These are phyloP conservation scores for Seladonia tumulorum DNA, from an alignment of 2,888 invertebrate genomes.

Conservation along the genomic window DNA sequence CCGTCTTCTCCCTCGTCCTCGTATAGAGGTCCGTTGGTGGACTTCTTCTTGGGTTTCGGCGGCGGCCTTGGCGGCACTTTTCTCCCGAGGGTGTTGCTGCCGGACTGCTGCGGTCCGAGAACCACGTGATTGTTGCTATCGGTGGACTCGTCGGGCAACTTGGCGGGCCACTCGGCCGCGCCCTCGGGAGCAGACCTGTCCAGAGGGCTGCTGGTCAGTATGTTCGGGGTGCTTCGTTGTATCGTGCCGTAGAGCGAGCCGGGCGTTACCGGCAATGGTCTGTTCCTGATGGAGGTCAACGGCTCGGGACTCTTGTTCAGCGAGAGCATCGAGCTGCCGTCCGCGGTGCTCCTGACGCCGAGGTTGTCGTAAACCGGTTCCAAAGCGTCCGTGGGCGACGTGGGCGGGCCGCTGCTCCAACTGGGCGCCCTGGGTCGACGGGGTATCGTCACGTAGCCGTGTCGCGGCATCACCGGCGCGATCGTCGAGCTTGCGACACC, in stretches of 20 bases:
- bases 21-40: constrained; percentile 91
- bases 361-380: constrained; percentile 95
- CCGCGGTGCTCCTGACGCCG: constrained; percentile 93
- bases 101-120: constrained; percentile 77
- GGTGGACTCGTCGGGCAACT: constrained; percentile 85
- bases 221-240: constrained; percentile 78
- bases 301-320: constrained; percentile 89
- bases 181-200: constrained; percentile 83
- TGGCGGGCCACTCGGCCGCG: constrained; percentile 84
- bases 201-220: constrained; percentile 74
- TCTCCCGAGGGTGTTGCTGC: constrained; percentile 85
- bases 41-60: constrained; percentile 92
- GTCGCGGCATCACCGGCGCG: constrained; percentile 89
- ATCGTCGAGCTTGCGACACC: constrained; percentile 84
- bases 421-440: constrained; percentile 93
- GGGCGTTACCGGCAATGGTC: constrained; percentile 89
- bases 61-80: constrained; percentile 94
- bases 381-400: constrained; percentile 83
- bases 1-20: constrained; percentile 96
- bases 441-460: constrained; percentile 95
- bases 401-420: constrained; percentile 90
- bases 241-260: constrained; percentile 75
- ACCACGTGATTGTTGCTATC: constrained; percentile 48
- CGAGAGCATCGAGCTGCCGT: constrained; percentile 93
- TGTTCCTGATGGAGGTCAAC: constrained; percentile 87